Evolutionary conservation across 2,113 vertebrate genomes (phyloP).

Genomic region (Sapayoa aenigma): DNA sequence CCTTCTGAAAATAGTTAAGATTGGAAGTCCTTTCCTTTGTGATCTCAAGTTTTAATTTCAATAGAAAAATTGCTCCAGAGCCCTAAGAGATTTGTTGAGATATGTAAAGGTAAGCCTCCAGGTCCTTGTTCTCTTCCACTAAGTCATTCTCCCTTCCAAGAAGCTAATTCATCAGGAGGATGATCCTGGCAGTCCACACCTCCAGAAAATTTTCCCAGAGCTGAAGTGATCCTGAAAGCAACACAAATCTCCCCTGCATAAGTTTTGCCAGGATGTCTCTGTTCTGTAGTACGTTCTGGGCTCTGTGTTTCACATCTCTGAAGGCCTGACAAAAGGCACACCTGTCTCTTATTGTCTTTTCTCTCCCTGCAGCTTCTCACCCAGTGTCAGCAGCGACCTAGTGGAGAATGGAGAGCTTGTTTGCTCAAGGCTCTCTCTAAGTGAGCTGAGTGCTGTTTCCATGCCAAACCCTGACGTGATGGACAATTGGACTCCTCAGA

Average conservation of each 20-base stretch:
- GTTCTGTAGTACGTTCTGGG: background rate
- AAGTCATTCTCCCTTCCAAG: background rate
- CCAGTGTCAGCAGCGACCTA: background rate
- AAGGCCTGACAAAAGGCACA: background rate
- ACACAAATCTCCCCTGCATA: background rate
- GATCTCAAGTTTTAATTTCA: background rate
- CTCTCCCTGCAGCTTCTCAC: background rate
- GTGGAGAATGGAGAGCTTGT: background rate
- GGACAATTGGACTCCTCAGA: background rate
- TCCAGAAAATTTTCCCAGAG: background rate
- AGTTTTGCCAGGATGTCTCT: background rate
- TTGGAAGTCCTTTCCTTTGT: background rate
- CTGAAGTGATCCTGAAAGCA: background rate
- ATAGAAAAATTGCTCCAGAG: background rate
- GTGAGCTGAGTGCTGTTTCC: conserved; percentile 32
- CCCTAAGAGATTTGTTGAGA: background rate
- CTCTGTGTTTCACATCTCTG: background rate
- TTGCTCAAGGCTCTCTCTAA: conserved; percentile 28
- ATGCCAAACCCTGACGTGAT: conserved; percentile 10
- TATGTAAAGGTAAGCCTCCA: background rate
- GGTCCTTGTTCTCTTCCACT: background rate
- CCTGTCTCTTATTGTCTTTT: background rate
- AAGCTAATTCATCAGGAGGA: background rate
- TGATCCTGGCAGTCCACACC: background rate
- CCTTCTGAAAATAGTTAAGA: background rate